Percentiles rank a stretch among this genome's conserved stretches.
Evolutionary conservation across 35 echinoderm and acorn worm species (phyloP).

Genomic region (Eucidaris tribuloides): DNA sequence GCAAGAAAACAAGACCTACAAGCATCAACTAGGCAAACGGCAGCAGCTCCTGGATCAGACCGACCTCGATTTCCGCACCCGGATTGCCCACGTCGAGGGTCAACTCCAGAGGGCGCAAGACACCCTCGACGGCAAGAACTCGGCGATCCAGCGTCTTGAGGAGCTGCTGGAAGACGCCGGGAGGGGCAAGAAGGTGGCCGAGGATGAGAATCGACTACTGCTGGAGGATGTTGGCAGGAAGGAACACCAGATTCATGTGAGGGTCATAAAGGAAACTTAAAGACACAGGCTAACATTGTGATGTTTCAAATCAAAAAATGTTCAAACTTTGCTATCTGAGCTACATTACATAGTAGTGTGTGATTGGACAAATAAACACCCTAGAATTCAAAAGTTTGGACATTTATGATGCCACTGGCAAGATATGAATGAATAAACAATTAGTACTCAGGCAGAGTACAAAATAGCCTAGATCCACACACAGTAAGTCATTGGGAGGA

Average conservation of each 20-base stretch:
- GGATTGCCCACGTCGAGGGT: slow-evolving; percentile 67
- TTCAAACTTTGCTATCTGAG: no score
- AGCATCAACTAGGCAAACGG: slow-evolving; percentile 73
- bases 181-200: slow-evolving; percentile 6
- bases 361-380: no score
- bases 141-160: slow-evolving; percentile 56
- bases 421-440: no score
- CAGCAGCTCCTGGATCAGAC: slow-evolving; percentile 72
- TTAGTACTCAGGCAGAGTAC: no score
- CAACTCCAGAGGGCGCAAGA: slow-evolving; percentile 81
- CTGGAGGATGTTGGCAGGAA: slow-evolving; percentile 13
- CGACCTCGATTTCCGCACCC: slow-evolving; percentile 67
- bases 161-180: slow-evolving; percentile 44
- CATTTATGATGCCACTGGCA: no score
- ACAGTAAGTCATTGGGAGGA: no score
- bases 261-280: no score
- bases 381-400: no score
- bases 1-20: slow-evolving; percentile 75
- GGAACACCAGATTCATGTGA: slow-evolving; percentile 9
- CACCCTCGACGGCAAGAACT: slow-evolving; percentile 78
- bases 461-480: no score
- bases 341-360: no score
- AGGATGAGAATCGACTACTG: slow-evolving; percentile 36
- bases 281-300: no score
- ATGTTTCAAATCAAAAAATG: no score